These are phyloP conservation scores for Chrysocyon brachyurus DNA, from an alignment of 2,797 vertebrate genomes.

Conservation along the genomic window DNA sequence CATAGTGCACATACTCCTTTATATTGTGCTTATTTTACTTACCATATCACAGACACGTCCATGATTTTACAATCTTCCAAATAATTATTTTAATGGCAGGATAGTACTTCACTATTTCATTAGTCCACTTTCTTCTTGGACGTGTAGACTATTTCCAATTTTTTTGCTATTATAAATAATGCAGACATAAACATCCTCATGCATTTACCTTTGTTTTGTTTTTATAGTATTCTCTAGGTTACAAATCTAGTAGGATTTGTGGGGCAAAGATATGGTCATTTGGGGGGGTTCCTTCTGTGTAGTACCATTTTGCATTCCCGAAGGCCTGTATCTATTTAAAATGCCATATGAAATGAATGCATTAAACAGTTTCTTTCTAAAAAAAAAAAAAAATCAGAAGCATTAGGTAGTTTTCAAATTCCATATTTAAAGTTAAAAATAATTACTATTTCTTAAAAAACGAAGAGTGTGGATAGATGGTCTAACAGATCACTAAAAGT, in stretches of 20 bases:
- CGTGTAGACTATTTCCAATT: conserved; percentile 26
- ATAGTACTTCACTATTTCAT: conserved; percentile 42
- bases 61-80: conserved; percentile 56
- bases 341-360: conserved; percentile 53
- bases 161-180: conserved; percentile 63
- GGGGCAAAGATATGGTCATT: not conserved
- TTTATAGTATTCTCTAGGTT: conserved; percentile 48
- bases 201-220: conserved; percentile 47
- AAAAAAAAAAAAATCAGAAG: not conserved
- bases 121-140: conserved; percentile 61
- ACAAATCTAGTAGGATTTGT: conserved; percentile 46
- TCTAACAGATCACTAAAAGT: not conserved
- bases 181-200: conserved; percentile 66
- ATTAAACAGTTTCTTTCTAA: conserved; percentile 49
- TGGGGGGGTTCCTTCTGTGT: conserved; percentile 30
- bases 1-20: not conserved
- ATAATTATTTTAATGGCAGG: conserved; percentile 32
- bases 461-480: not conserved
- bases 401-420: conserved; percentile 53
- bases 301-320: conserved; percentile 36
- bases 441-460: conserved; percentile 53
- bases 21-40: conserved; percentile 37
- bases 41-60: not conserved
- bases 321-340: conserved; percentile 60
- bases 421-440: conserved; percentile 72